Conservation (phyloP, 2,113 vertebrate species). For the Leptodactylus fuscus region DNA sequence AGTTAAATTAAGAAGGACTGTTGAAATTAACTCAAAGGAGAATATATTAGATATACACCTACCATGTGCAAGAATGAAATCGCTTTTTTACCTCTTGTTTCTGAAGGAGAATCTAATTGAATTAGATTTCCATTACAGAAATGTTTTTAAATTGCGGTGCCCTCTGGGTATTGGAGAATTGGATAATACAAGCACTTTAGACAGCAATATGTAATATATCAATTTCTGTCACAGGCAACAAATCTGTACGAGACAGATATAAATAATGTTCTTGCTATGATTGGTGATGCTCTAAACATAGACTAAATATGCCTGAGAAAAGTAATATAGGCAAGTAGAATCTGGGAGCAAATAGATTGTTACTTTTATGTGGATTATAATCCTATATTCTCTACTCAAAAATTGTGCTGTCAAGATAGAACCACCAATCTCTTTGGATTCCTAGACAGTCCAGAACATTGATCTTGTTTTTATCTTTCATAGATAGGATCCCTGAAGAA, state of each 20-base stretch:
- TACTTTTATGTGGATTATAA: no score
- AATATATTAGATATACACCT: not conserved
- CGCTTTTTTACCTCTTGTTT: not conserved
- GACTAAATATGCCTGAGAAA: not conserved
- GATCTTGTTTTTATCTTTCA: not conserved
- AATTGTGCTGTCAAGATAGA: no score
- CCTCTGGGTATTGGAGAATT: constrained; percentile 24
- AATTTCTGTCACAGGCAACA: constrained; percentile 33
- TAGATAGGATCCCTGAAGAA: no score
- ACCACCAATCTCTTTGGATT: no score
- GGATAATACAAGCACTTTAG: constrained; percentile 36
- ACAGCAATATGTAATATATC: not conserved
- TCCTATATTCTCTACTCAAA: no score
- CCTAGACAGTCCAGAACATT: not conserved
- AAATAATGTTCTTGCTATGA: not conserved
- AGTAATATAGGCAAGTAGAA: not conserved
- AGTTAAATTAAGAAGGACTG: constrained; percentile 16
- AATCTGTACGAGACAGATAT: not conserved
- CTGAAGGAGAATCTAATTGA: constrained; percentile 19
- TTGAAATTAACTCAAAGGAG: not conserved
- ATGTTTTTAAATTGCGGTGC: constrained; percentile 19
- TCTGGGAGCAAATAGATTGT: not conserved
- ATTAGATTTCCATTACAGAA: constrained; percentile 53
- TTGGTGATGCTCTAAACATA: not conserved
- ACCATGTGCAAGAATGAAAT: not conserved